A percentile compares a stretch with the other conserved stretches of the same genome.
phyloP scores from a whole-genome alignment of 1,140 invertebrate genomes.

The Drosophila hydei region DNA sequence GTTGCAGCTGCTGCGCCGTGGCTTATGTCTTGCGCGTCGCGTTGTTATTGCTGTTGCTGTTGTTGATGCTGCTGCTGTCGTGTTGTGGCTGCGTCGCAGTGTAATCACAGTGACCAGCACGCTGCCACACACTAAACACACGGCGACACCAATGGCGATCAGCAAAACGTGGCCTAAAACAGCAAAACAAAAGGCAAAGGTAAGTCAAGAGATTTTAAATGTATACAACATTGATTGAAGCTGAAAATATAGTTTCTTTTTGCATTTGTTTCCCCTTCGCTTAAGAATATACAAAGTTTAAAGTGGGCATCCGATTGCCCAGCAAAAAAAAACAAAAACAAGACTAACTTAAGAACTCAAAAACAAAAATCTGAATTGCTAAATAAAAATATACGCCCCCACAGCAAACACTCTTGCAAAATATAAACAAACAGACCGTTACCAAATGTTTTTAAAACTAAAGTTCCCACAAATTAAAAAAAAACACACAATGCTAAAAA shows the following conservation, averaged over 20 bases:
- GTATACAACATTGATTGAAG: no score
- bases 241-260: no score
- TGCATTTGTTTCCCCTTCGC: no score
- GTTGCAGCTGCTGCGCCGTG: conserved; percentile 46
- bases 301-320: no score
- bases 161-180: conserved; percentile 70
- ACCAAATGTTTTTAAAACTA: conserved; percentile 36
- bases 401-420: conserved; percentile 4
- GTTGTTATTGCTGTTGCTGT: conserved; percentile 50
- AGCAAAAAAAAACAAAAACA: no score
- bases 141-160: conserved; percentile 75
- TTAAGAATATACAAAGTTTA: no score
- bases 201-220: background rate
- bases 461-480: conserved; percentile 16
- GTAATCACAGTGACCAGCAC: conserved; percentile 68
- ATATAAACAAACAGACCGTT: conserved; percentile 51
- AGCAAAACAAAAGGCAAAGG: background rate
- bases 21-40: conserved; percentile 58
- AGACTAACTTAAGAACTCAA: background rate
- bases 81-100: conserved; percentile 53
- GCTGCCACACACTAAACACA: conserved; percentile 75
- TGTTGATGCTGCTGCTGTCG: conserved; percentile 23
- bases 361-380: background rate
- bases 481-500: conserved; percentile 28
- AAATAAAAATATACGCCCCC: conserved; percentile 19